These are phyloP conservation scores for Puma concolor DNA, from an alignment of 2,113 vertebrate species.

Conservation along the genomic window DNA sequence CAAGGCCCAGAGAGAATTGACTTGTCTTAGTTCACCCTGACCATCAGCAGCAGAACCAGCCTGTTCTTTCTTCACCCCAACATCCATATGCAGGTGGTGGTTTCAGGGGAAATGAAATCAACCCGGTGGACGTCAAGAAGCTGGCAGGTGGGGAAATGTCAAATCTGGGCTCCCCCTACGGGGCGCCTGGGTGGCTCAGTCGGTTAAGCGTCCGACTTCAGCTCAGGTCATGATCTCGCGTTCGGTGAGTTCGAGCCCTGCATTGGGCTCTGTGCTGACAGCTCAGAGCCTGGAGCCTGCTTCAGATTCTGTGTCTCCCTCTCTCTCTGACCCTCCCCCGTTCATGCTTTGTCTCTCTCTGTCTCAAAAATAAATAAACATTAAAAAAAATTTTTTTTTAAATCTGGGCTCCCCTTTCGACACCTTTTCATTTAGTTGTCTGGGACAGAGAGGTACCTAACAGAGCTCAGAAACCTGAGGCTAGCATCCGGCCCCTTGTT, in stretches of 20 bases:
- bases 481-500: background rate
- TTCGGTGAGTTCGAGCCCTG: too few species aligned
- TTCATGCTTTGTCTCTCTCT: too few species aligned
- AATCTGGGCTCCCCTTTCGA: background rate
- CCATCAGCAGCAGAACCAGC: background rate
- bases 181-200: too few species aligned
- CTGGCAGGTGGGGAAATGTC: background rate
- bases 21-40: background rate
- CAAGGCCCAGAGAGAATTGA: background rate
- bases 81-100: fast-evolving
- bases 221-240: too few species aligned
- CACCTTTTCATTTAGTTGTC: background rate
- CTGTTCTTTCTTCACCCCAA: background rate
- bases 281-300: too few species aligned
- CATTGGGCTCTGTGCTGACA: too few species aligned
- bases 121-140: background rate
- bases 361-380: too few species aligned
- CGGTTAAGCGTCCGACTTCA: too few species aligned
- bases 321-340: too few species aligned
- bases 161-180: background rate
- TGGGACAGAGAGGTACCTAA: background rate
- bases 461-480: background rate
- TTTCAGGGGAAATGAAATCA: background rate
- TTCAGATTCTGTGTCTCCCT: too few species aligned
- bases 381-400: background rate